Conservation (phyloP, 2,797 vertebrate genomes). For the Gallirallus australis region DNA sequence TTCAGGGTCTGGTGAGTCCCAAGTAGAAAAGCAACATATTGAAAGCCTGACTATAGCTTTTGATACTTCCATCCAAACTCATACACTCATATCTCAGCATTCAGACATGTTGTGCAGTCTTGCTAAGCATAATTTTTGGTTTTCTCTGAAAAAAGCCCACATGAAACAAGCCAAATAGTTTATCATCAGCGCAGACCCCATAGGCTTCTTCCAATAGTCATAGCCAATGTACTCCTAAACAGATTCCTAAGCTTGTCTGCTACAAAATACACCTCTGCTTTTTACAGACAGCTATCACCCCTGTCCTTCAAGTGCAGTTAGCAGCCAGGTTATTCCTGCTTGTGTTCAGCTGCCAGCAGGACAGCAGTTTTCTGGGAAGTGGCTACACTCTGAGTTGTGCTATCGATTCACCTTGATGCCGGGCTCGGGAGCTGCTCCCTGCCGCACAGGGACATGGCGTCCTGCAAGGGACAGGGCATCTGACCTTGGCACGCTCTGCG, state of each 20-base stretch:
- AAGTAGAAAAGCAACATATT: neutral
- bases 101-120: too few relatives aligned
- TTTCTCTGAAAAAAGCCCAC: neutral
- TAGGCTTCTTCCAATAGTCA: neutral
- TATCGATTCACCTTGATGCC: neutral
- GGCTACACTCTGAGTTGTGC: fast-evolving
- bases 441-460: fast-evolving
- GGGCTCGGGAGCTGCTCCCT: neutral
- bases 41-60: neutral
- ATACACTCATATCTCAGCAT: too few relatives aligned
- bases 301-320: neutral
- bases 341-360: neutral
- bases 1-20: neutral
- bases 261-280: neutral
- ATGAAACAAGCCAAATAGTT: neutral
- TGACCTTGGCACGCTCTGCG: neutral
- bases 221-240: neutral
- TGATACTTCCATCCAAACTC: neutral
- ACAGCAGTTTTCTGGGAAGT: neutral
- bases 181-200: neutral
- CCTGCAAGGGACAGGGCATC: neutral
- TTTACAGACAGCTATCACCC: neutral
- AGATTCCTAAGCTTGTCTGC: neutral
- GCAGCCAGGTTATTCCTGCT: neutral
- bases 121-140: too few relatives aligned